Evolutionary conservation across 2,888 invertebrate genomes (phyloP).

Genomic region (Spodoptera littoralis): DNA sequence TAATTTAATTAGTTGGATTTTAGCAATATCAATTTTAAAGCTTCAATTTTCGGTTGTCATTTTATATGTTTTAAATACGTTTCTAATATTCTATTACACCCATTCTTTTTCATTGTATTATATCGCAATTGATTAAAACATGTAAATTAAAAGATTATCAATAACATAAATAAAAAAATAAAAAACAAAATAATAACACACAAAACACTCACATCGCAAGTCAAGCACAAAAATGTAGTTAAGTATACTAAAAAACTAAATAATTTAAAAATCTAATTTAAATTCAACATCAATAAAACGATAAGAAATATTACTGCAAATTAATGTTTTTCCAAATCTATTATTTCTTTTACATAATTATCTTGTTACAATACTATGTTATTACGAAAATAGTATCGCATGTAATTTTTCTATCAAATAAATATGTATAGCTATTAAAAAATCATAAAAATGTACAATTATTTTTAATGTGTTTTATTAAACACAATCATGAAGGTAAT

Average conservation of each 20-base stretch:
- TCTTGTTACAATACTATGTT: conserved; percentile 6
- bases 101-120: conserved; percentile 8
- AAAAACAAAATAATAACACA: background rate
- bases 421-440: conserved; percentile 10
- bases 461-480: conserved; percentile 17
- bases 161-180: background rate
- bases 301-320: conserved; percentile 16
- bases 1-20: too few relatives aligned
- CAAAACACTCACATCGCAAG: conserved; percentile 9
- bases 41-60: too few relatives aligned
- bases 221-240: background rate
- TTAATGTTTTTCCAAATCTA: conserved; percentile 17
- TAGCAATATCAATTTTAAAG: too few relatives aligned
- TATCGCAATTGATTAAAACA: too few relatives aligned
- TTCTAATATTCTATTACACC: background rate
- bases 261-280: background rate
- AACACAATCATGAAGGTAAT: conserved; percentile 4
- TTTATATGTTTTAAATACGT: too few relatives aligned
- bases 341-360: conserved; percentile 10
- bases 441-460: conserved; percentile 34
- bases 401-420: conserved; percentile 9
- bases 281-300: conserved; percentile 1
- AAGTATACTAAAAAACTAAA: background rate
- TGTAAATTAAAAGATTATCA: background rate
- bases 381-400: conserved; percentile 22